Conservation (phyloP, 2,888 invertebrate species). For the Drosophila neotestacea region DNA sequence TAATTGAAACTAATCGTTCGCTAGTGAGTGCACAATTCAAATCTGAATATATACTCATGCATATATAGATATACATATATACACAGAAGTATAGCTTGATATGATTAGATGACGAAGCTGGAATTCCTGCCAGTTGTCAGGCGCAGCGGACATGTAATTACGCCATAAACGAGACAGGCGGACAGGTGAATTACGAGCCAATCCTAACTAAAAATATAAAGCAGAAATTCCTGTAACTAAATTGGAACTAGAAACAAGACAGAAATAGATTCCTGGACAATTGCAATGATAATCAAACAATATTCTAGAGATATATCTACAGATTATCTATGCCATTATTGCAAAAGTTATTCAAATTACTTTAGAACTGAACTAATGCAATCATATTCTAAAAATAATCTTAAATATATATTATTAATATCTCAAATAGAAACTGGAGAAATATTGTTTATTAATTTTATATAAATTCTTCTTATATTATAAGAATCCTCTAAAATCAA, state of each 20-base stretch:
- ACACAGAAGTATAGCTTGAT: slow-evolving; percentile 2
- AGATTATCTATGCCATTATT: background rate
- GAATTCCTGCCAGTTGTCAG: slow-evolving; percentile 12
- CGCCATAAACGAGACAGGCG: slow-evolving; percentile 13
- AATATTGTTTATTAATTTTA: too few species aligned
- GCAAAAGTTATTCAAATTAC: background rate
- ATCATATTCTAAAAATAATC: background rate
- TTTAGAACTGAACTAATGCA: background rate
- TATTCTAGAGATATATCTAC: background rate
- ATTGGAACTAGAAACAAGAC: background rate
- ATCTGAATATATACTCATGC: background rate
- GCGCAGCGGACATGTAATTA: slow-evolving; percentile 28
- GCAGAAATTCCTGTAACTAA: background rate
- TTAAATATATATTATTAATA: too few species aligned
- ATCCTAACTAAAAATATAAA: background rate
- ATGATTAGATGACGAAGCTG: slow-evolving; percentile 23
- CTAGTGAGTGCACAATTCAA: slow-evolving; percentile 16
- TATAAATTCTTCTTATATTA: background rate
- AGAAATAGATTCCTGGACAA: background rate
- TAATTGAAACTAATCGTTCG: slow-evolving; percentile 73
- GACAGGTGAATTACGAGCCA: slow-evolving; percentile 28
- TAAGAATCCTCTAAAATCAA: background rate
- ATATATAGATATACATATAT: background rate
- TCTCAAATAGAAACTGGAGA: too few species aligned
- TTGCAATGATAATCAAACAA: background rate